Conservation (phyloP, 2,113 vertebrate genomes). For the Mustela lutreola region DNA sequence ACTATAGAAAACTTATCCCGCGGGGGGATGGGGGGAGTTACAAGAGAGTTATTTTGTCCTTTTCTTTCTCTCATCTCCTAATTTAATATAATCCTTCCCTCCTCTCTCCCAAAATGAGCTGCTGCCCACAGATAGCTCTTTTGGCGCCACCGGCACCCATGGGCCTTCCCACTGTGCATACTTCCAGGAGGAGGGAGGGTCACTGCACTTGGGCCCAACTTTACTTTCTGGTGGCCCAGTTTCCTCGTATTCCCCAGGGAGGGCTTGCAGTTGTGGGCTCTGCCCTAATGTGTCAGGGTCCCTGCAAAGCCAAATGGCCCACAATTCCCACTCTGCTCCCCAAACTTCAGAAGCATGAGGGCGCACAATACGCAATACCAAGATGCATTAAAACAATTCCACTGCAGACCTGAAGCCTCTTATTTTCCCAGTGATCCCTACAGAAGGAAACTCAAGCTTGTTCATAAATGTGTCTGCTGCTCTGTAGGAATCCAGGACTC, state of each 20-base stretch:
- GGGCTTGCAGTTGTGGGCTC: too few species aligned
- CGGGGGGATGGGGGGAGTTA: background rate
- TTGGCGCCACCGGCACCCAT: background rate
- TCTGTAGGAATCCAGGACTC: background rate
- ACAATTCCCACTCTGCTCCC: background rate
- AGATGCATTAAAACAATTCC: background rate
- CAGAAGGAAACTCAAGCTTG: background rate
- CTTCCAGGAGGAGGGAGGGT: background rate
- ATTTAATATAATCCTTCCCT: slow-evolving; percentile 47
- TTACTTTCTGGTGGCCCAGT: background rate
- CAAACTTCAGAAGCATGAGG: background rate
- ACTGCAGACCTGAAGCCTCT: background rate
- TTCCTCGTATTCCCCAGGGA: background rate
- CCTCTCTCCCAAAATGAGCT: background rate
- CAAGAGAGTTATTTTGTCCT: background rate
- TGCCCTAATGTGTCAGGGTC: too few species aligned
- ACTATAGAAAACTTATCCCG: background rate
- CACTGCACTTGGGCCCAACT: background rate
- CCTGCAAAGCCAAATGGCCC: background rate
- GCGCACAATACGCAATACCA: background rate
- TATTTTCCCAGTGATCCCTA: background rate
- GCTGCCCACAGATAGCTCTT: background rate
- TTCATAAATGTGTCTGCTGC: background rate
- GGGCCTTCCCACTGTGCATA: background rate
- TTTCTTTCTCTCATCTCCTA: background rate